Conservation (phyloP, 2,113 vertebrate genomes). For the Acrocephalus arundinaceus region DNA sequence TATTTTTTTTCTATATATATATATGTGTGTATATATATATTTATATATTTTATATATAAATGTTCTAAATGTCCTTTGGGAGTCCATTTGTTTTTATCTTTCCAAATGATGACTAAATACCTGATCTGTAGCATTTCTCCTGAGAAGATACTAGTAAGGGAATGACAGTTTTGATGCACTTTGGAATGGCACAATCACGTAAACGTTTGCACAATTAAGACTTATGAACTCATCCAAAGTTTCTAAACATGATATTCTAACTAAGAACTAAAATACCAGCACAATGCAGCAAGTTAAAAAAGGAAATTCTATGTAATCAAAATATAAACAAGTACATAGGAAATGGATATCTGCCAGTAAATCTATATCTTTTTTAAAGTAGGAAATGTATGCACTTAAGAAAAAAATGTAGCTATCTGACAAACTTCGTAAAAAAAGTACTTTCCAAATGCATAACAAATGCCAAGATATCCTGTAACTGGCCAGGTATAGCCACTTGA, state of each 20-base stretch:
- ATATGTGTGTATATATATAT: slow-evolving; percentile 45
- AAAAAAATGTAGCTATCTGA: slow-evolving; percentile 66
- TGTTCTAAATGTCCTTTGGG: slow-evolving; percentile 74
- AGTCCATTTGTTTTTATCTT: slow-evolving; percentile 72
- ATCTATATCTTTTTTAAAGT: slow-evolving; percentile 57
- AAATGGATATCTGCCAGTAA: slow-evolving; percentile 75
- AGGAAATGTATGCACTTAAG: slow-evolving; percentile 72
- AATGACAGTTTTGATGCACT: slow-evolving; percentile 86
- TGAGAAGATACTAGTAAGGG: slow-evolving; percentile 85
- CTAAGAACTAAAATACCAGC: slow-evolving; percentile 75
- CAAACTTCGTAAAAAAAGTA: slow-evolving; percentile 47
- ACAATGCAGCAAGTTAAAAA: slow-evolving; percentile 77
- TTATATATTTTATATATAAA: slow-evolving; percentile 68
- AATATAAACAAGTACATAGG: slow-evolving; percentile 79
- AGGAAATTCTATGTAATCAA: slow-evolving; percentile 72
- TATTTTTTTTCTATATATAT: slow-evolving; percentile 32
- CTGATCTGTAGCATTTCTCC: slow-evolving; percentile 83
- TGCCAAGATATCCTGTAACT: slow-evolving; percentile 68
- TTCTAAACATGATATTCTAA: slow-evolving; percentile 75
- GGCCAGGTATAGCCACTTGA: slow-evolving; percentile 67
- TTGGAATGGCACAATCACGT: slow-evolving; percentile 86
- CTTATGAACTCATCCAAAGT: slow-evolving; percentile 82
- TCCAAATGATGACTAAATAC: slow-evolving; percentile 79
- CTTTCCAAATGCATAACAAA: slow-evolving; percentile 69
- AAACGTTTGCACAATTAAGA: slow-evolving; percentile 89